Evolutionary conservation across 1,140 invertebrate genomes (phyloP).

Genomic region (Phthorimaea operculella): DNA sequence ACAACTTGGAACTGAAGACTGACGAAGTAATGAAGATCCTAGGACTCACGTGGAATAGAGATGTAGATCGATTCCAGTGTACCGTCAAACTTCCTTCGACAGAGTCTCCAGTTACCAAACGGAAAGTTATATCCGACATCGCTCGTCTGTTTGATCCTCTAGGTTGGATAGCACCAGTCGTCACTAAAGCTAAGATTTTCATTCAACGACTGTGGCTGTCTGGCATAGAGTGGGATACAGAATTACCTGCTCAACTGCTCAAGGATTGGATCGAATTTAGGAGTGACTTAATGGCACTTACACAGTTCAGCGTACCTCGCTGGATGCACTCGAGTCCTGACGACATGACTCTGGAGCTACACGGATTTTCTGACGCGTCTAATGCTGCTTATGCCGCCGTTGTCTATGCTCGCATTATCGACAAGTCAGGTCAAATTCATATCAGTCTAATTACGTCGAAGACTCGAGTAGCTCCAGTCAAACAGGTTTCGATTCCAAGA

Average conservation of each 20-base stretch:
- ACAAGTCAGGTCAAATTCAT: neutral
- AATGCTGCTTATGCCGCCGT: conserved; percentile 27
- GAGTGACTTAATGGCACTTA: neutral
- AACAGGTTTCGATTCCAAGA: conserved; percentile 24
- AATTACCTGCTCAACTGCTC: neutral
- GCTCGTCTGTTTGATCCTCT: conserved; percentile 4
- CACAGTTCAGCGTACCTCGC: neutral
- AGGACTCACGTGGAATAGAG: conserved; percentile 12
- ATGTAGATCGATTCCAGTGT: conserved; percentile 6
- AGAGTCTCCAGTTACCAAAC: conserved; percentile 7
- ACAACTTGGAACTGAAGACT: neutral
- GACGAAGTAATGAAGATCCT: conserved; percentile 13
- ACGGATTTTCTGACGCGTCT: conserved; percentile 33
- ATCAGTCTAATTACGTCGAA: conserved; percentile 20
- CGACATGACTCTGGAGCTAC: neutral
- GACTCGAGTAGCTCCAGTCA: conserved; percentile 27
- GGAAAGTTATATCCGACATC: conserved; percentile 13
- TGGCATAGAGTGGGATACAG: neutral
- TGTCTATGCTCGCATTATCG: conserved; percentile 17
- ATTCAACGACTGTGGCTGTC: neutral
- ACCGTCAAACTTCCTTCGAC: neutral
- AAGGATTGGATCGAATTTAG: neutral
- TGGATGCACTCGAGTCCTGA: neutral
- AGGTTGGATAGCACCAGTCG: neutral
- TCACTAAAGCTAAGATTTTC: neutral